Base-by-base conservation (phyloP, 2,888 invertebrate species). In the Rhabditoides inermis region DNA sequence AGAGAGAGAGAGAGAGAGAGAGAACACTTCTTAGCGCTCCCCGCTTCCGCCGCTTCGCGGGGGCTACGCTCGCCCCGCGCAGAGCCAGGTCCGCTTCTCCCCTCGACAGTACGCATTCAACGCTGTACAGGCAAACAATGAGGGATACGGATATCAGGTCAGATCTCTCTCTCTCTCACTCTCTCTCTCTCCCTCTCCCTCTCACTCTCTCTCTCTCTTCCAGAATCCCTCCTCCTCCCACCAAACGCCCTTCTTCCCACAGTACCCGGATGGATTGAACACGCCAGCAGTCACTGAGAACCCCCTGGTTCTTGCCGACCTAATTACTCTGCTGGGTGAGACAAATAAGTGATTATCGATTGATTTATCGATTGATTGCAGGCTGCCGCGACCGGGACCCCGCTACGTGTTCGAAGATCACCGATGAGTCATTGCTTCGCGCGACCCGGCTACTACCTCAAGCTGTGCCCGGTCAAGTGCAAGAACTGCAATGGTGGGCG, bases 401-500 rank as follows among this genome's bases (percentile, higher is more conserved):
- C n/a, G 49, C 51, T 15, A 58, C 63, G 22, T 68, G 68, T 36
- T 57, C 62, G 7, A 57, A 62, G 23, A 58, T 68, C 3, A 63
- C 65, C 3, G 58, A 59, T 7, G 68, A 67, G 28, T 57, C 68
- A 0, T n/a, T 68, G 68, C 45, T 57, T 57, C 18, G 56, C 67
- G 7, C 60, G 68, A 15, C 68, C 68, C 35, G 68, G 68, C 7
- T 68, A 61, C 48, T 68, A 68, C 45, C 56, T 68, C 30, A 67
- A 67, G 53, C 45, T 68, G 23, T 68, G 68, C 41, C 68, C 68
- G 1, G 63, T 68, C n/a, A 61, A 63, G 26, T 68, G 68, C 49
- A 57, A 59, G 18, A 68, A 68, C 42, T 68, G 68, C 55, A 61
- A 56, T 49, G 66, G 68, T 61, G 35, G 36, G 47, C 45, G 7